Conservation (phyloP, 2,888 invertebrate genomes). For the Agrotis ipsilon region DNA sequence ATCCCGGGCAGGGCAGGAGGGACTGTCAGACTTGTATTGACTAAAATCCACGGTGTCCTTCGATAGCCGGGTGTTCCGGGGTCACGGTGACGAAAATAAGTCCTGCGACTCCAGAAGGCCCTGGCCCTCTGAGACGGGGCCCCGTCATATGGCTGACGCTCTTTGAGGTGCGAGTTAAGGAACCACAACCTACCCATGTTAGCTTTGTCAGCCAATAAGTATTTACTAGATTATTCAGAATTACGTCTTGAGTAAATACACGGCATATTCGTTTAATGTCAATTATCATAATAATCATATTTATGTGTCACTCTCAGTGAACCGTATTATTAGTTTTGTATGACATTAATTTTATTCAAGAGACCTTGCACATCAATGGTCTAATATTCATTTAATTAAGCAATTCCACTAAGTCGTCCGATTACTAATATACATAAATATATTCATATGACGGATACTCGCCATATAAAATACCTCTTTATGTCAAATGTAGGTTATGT, state of each 20-base stretch:
- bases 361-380: constrained; percentile 40
- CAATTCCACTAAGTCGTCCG: constrained; percentile 40
- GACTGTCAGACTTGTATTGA: too few relatives aligned
- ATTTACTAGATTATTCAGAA: too few relatives aligned
- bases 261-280: constrained; percentile 9
- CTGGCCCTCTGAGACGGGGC: too few relatives aligned
- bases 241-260: background rate
- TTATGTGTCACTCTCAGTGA: constrained; percentile 5
- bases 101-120: too few relatives aligned
- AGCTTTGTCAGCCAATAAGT: too few relatives aligned
- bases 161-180: too few relatives aligned
- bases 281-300: constrained; percentile 29
- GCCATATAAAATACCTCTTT: constrained; percentile 40
- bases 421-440: constrained; percentile 60
- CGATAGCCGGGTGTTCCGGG: too few relatives aligned
- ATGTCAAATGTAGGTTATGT: constrained; percentile 32
- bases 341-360: constrained; percentile 55
- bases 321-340: constrained; percentile 37
- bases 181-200: too few relatives aligned
- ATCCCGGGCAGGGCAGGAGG: too few relatives aligned
- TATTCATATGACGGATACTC: constrained; percentile 45
- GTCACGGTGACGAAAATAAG: too few relatives aligned
- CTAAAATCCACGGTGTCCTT: too few relatives aligned
- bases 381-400: constrained; percentile 62
- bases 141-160: too few relatives aligned